A percentile compares a stretch with the other conserved stretches of the same genome.
Evolutionary conservation across 2,888 invertebrate species (phyloP).

Genomic region (Morpho helenor): DNA sequence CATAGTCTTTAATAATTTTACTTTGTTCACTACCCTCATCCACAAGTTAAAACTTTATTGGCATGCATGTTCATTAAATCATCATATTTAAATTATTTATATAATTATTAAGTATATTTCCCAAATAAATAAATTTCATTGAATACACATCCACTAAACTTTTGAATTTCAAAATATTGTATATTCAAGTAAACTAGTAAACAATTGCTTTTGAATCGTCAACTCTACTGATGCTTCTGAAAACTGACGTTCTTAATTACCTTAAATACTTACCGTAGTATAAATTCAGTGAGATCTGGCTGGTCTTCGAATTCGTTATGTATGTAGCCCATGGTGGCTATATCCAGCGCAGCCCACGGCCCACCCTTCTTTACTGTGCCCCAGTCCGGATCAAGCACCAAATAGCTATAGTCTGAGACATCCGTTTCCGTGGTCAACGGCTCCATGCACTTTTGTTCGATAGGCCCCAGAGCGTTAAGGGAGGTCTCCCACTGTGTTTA

Average conservation of each 20-base stretch:
- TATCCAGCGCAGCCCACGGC: conserved; percentile 87
- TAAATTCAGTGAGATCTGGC: conserved; percentile 85
- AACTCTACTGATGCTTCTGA: no score
- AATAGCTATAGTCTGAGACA: conserved; percentile 87
- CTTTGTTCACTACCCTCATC: no score
- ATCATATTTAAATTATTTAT: no score
- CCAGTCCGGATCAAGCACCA: conserved; percentile 89
- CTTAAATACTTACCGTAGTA: conserved; percentile 80
- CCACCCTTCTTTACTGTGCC: conserved; percentile 89
- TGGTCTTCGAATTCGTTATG: conserved; percentile 85
- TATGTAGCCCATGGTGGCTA: conserved; percentile 86
- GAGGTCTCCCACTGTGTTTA: conserved; percentile 86
- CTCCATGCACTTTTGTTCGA: conserved; percentile 81
- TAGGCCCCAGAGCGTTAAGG: conserved; percentile 70
- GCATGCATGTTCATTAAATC: no score
- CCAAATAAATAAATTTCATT: no score
- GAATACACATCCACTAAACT: no score
- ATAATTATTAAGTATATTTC: no score
- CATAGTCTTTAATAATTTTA: no score
- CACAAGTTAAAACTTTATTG: no score
- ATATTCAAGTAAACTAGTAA: no score
- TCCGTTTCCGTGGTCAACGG: conserved; percentile 80
- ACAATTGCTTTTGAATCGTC: no score
- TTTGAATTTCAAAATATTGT: not conserved
- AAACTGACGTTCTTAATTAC: no score